These are phyloP conservation scores for Boleophthalmus pectinirostris DNA, from an alignment of 2,113 vertebrate genomes.

Conservation along the genomic window DNA sequence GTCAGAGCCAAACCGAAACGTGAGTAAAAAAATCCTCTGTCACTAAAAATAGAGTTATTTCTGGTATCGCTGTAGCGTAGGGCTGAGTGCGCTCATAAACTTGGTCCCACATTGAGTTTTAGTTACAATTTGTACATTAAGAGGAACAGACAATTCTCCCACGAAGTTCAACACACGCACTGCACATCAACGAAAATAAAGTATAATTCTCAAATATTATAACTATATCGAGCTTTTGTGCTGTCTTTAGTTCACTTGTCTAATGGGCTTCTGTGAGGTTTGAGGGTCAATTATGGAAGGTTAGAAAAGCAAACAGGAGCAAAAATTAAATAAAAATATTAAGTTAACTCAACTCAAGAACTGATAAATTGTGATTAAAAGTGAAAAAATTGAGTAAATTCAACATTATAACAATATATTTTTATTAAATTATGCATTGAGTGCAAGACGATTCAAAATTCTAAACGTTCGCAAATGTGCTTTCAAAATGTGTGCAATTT, in stretches of 20 bases:
- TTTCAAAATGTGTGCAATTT: neutral
- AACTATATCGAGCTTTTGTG: neutral
- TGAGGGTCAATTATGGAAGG: neutral
- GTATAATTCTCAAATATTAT: neutral
- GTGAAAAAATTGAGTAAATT: neutral
- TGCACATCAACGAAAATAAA: neutral
- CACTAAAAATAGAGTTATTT: conserved; percentile 62
- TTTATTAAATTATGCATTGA: neutral
- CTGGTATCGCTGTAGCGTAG: conserved; percentile 9
- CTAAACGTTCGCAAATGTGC: neutral
- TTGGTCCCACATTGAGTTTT: conserved; percentile 58
- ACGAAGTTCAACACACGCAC: neutral
- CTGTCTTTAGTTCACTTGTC: neutral
- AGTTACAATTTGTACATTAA: conserved; percentile 73
- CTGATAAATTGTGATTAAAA: neutral
- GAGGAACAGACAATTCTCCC: conserved; percentile 57
- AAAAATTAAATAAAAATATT: too few relatives aligned
- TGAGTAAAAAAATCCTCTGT: conserved; percentile 54
- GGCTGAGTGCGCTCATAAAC: conserved; percentile 41
- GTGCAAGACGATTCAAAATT: neutral
- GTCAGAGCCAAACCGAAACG: conserved; percentile 13
- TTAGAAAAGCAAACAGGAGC: neutral
- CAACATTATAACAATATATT: neutral
- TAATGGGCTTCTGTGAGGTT: neutral
- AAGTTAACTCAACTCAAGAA: neutral